Evolutionary conservation across 2,888 invertebrate species (phyloP).

Genomic region (Trypoxylon attenuatum): DNA sequence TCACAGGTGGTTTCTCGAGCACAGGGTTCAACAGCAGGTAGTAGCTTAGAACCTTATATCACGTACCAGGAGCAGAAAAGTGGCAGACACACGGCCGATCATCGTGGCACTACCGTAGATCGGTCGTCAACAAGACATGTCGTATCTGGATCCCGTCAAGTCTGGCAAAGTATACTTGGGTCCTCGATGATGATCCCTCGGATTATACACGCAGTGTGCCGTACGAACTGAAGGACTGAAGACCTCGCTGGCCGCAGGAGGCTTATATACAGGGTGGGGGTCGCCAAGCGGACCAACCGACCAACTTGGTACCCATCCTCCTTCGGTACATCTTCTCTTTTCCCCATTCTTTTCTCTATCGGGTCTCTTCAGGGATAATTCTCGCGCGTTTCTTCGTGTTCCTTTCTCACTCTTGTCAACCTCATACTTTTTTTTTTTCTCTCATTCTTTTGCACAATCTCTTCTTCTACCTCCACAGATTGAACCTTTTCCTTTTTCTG

Average conservation of each 20-base stretch:
- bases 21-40: too few relatives aligned
- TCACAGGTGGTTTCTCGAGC: too few relatives aligned
- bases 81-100: conserved; percentile 56
- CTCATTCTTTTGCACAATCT: too few relatives aligned
- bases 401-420: conserved; percentile 4
- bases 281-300: conserved; percentile 59
- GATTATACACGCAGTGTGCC: conserved; percentile 56
- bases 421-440: background rate
- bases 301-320: conserved; percentile 63
- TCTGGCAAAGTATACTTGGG: background rate
- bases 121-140: conserved; percentile 43
- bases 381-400: conserved; percentile 32
- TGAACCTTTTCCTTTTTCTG: too few relatives aligned
- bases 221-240: conserved; percentile 68
- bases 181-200: conserved; percentile 45
- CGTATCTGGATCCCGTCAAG: conserved; percentile 14
- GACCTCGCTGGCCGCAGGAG: conserved; percentile 62
- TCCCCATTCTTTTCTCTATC: conserved; percentile 45
- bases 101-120: conserved; percentile 46
- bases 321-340: conserved; percentile 52
- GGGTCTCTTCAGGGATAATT: conserved; percentile 36
- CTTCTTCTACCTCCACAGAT: too few relatives aligned
- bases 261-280: conserved; percentile 70
- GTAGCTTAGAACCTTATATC: too few relatives aligned
- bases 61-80: conserved; percentile 65